Conservation (phyloP, 2,113 vertebrate species). For the Gymnorhina tibicen region DNA sequence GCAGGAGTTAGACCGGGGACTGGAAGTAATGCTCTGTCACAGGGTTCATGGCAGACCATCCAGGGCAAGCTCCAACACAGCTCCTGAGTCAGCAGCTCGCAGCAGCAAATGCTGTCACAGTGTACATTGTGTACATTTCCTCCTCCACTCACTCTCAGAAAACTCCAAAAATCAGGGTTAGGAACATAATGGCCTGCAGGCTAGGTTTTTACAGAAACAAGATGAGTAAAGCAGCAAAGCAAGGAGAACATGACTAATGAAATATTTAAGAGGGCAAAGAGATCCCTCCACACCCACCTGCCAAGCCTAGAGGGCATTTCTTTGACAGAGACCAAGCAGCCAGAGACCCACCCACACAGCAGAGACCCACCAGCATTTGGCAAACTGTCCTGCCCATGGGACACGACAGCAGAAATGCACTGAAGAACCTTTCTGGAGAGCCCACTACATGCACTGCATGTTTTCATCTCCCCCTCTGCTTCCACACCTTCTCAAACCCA, state of each 20-base stretch:
- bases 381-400: background rate
- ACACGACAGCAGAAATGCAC: background rate
- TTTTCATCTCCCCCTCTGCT: background rate
- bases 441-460: background rate
- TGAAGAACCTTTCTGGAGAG: background rate
- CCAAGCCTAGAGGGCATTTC: background rate
- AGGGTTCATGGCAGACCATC: background rate
- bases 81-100: background rate
- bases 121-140: background rate
- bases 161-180: background rate
- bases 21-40: background rate
- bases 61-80: background rate
- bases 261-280: background rate
- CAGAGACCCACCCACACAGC: no score
- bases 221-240: background rate
- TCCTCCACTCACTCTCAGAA: background rate
- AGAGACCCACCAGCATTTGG: background rate
- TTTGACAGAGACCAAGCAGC: background rate
- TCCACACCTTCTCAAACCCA: background rate
- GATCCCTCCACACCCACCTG: background rate
- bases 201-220: background rate
- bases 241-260: background rate
- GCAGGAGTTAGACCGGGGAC: background rate
- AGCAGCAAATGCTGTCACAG: rapidly evolving
- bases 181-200: background rate